Conservation (phyloP, 1,140 invertebrate genomes). For the Drosophila mojavensis region DNA sequence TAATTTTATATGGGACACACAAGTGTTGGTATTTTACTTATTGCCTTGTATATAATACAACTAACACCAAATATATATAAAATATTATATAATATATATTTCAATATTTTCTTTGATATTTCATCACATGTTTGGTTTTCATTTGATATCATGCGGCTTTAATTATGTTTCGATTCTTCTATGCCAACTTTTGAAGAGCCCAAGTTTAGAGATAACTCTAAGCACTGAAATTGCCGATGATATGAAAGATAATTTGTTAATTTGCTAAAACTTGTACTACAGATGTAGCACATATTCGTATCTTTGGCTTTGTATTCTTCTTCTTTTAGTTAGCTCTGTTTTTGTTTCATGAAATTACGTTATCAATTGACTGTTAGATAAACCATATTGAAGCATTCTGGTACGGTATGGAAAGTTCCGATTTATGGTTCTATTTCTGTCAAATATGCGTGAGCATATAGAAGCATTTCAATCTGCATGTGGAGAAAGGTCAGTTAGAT, state of each 20-base stretch:
- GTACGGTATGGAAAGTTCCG: background rate
- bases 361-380: conserved; percentile 21
- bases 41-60: too few species aligned
- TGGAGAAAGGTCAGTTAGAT: too few species aligned
- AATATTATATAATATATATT: background rate
- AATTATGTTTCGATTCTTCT: background rate
- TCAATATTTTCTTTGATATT: background rate
- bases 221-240: background rate
- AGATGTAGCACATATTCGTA: conserved; percentile 18
- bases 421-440: background rate
- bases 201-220: background rate
- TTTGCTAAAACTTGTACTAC: conserved; percentile 21
- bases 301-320: background rate
- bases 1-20: too few species aligned
- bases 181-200: background rate
- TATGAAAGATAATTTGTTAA: conserved; percentile 25
- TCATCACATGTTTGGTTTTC: background rate
- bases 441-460: background rate
- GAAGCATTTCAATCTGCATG: too few species aligned
- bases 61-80: too few species aligned
- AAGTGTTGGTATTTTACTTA: too few species aligned
- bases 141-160: background rate
- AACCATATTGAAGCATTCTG: background rate
- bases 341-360: background rate
- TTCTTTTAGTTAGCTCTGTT: too few species aligned